These are phyloP conservation scores for Tiliacea aurago DNA, from an alignment of 2,888 invertebrate species.

Conservation along the genomic window DNA sequence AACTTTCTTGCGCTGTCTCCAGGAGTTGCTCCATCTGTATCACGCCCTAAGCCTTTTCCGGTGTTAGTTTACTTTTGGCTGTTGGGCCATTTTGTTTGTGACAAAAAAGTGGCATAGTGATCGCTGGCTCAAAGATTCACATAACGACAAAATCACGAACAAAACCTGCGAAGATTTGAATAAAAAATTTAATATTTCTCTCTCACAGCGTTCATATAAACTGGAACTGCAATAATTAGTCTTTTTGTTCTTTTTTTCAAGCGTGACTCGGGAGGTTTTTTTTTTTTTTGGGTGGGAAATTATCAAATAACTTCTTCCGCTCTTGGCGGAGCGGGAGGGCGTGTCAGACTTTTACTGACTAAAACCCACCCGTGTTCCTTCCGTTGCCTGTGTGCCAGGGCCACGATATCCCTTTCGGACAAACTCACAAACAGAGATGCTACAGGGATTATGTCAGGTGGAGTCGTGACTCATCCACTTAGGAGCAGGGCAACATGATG, in stretches of 20 bases:
- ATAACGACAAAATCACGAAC: not conserved
- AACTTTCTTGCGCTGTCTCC: not conserved
- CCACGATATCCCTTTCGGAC: too few relatives aligned
- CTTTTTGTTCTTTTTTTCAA: not conserved
- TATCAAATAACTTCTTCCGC: too few relatives aligned
- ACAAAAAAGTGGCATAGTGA: not conserved
- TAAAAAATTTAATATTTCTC: not conserved
- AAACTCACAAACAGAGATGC: too few relatives aligned
- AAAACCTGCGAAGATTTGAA: not conserved
- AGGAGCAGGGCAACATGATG: conserved; percentile 25
- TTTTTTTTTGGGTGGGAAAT: too few relatives aligned
- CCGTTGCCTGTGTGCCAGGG: too few relatives aligned
- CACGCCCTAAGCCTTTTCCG: not conserved
- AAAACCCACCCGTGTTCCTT: too few relatives aligned
- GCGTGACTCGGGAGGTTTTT: conserved; percentile 16
- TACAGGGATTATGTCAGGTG: conserved; percentile 31
- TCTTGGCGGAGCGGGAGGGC: too few relatives aligned
- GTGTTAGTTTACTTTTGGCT: not conserved
- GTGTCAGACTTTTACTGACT: too few relatives aligned
- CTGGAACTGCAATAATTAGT: not conserved
- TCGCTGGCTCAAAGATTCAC: not conserved
- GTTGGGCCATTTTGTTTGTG: not conserved
- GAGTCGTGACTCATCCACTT: conserved; percentile 40
- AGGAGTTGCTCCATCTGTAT: not conserved
- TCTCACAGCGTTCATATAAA: not conserved